Conservation (phyloP, 2,888 invertebrate genomes). For the Oithona nana region DNA sequence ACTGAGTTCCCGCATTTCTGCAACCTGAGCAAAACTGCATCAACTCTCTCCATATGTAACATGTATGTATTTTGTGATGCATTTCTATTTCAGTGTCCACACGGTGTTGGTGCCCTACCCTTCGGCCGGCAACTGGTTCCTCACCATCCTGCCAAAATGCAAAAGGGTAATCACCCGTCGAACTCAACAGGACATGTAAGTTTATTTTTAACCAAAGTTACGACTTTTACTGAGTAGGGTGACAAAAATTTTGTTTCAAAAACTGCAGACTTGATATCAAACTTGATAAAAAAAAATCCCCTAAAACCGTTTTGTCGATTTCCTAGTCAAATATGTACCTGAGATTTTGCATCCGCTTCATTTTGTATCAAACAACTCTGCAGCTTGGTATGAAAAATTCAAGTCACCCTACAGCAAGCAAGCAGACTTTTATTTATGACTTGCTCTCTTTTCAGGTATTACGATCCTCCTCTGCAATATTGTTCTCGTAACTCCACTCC, state of each 20-base stretch:
- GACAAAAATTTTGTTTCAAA: no score
- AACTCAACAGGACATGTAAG: background rate
- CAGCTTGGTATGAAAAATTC: background rate
- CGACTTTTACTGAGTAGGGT: no score
- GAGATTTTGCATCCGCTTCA: background rate
- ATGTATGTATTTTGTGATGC: no score
- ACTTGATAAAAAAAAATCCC: no score
- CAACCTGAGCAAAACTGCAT: no score
- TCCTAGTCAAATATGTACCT: no score
- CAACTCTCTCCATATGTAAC: no score
- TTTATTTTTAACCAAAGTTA: no score
- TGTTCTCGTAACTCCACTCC: conserved; percentile 4
- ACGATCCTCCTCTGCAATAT: background rate
- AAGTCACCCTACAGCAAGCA: background rate
- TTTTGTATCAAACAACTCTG: background rate
- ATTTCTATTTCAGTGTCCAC: background rate
- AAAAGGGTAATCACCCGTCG: conserved; percentile 17
- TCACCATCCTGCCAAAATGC: conserved; percentile 51
- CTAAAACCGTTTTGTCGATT: no score
- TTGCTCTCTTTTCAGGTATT: background rate
- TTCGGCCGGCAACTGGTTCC: conserved; percentile 61
- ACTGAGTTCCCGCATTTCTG: no score
- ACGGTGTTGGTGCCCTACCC: conserved; percentile 50
- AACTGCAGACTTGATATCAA: no score
- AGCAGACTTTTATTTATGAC: background rate